These are phyloP conservation scores for Epinephelus moara DNA, from an alignment of 2,113 vertebrate species.

Conservation along the genomic window DNA sequence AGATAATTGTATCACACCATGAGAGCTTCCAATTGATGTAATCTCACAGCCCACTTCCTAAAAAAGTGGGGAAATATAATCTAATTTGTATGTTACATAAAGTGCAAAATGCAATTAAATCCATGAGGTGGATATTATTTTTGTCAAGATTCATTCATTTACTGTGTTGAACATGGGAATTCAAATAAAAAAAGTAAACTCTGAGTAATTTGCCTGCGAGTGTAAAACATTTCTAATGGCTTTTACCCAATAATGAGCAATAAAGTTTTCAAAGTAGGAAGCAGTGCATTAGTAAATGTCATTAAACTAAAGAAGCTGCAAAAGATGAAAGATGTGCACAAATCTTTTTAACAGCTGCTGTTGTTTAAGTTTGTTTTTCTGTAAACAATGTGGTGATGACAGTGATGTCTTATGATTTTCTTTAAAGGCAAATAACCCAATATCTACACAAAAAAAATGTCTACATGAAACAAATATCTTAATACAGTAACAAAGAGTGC, in stretches of 20 bases:
- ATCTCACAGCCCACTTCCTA: slow-evolving; percentile 31
- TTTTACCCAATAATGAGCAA: neutral
- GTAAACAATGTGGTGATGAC: neutral
- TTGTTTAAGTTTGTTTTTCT: neutral
- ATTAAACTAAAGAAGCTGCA: neutral
- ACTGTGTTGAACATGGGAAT: slow-evolving; percentile 6
- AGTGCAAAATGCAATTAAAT: slow-evolving; percentile 27
- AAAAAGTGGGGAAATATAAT: slow-evolving; percentile 19
- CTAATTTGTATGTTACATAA: slow-evolving; percentile 40
- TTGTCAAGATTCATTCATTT: slow-evolving; percentile 7
- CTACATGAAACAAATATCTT: neutral
- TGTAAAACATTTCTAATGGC: neutral
- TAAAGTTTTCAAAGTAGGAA: slow-evolving; percentile 1
- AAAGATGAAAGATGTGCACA: neutral
- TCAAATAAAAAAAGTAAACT: slow-evolving; percentile 11
- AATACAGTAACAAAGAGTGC: neutral
- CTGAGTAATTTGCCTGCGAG: neutral
- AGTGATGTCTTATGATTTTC: neutral
- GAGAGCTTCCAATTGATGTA: slow-evolving; percentile 5
- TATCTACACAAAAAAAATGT: too few species aligned
- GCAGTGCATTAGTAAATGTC: neutral
- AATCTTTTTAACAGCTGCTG: neutral
- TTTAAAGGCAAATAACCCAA: too few species aligned
- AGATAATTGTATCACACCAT: slow-evolving; percentile 37
- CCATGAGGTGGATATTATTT: neutral